These are phyloP conservation scores for Protobothrops mucrosquamatus DNA, from an alignment of 2,113 vertebrate genomes.

Conservation along the genomic window DNA sequence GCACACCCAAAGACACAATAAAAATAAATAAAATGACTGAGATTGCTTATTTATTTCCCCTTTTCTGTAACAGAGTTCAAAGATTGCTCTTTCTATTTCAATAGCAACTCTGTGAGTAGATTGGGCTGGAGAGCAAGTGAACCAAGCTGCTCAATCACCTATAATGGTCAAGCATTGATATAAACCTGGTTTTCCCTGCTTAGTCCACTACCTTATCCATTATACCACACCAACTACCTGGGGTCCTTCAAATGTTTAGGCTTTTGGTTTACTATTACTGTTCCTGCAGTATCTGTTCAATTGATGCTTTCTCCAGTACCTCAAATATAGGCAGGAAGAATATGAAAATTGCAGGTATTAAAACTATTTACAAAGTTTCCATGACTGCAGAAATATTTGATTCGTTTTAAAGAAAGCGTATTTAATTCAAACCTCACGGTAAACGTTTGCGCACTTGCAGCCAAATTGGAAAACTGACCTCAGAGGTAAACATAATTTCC, in stretches of 20 bases:
- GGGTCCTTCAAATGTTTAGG: not conserved
- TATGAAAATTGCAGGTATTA: not conserved
- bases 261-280: not conserved
- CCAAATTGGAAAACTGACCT: constrained; percentile 28
- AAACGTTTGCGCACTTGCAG: not conserved
- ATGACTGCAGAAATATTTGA: not conserved
- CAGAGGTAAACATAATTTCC: constrained; percentile 7
- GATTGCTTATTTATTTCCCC: not conserved
- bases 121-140: not conserved
- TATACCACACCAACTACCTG: not conserved
- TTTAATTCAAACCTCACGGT: not conserved
- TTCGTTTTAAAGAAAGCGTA: constrained; percentile 15
- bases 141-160: not conserved
- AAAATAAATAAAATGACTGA: not conserved
- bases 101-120: not conserved
- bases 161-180: not conserved
- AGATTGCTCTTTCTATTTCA: not conserved
- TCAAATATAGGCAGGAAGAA: not conserved
- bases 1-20: not conserved
- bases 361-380: not conserved
- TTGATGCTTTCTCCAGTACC: not conserved
- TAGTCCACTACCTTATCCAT: not conserved
- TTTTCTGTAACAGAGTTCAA: not conserved
- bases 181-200: not conserved
- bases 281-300: not conserved